Base-by-base conservation (phyloP, 1,140 invertebrate species). In the Drosophila cardini region DNA sequence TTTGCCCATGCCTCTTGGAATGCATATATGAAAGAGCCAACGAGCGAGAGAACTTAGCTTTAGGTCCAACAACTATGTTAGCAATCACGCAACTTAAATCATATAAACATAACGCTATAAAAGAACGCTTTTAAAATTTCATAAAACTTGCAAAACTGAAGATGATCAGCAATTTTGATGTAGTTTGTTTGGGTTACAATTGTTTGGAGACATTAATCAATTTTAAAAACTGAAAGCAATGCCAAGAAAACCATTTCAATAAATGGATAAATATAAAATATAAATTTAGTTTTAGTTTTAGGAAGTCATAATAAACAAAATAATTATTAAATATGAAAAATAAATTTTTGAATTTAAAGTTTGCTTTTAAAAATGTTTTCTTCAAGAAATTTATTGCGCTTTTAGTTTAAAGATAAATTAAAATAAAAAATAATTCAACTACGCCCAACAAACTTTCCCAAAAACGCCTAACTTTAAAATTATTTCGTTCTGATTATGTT, bases 1-100 rank as follows among this genome's bases (percentile, higher is more conserved):
- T 86, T 86, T 87, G 62, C 57, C 73, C 76, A 79, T 72, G 73
- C 52, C 30, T 34, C 21, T 8, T 32, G 18, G 18, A 32, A 42
- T 65, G 48, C 16, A 30, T 46, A 55, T n/a, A 26, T 18, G 38
- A 16, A 9, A 10, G 16, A 15, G 11, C 21, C 4, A 26, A 2
- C 1, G 21, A 26, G 5, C 2, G 21, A 26, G 5, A 26, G 21
- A 26, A 26, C 30, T 34, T 1, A 21, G 36, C 46, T 61, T 36
- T 46, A 57, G 53, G 53, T 48, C 69, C 46, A 40, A 67, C 62
- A 56, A 55, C 62, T 72, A 58, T 72, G 69, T 57, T 15, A 46
- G 53, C 16, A 32, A 53, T 71, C 56, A 36, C 32, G 62, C 45
- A n/a, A 42, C 36, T 56, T 21, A 21, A 30, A 63, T 53, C 38